Evolutionary conservation across 2,888 invertebrate species (phyloP), one percentile per base, ranked within the genome.

Genomic region (Polyploca ridens): DNA sequence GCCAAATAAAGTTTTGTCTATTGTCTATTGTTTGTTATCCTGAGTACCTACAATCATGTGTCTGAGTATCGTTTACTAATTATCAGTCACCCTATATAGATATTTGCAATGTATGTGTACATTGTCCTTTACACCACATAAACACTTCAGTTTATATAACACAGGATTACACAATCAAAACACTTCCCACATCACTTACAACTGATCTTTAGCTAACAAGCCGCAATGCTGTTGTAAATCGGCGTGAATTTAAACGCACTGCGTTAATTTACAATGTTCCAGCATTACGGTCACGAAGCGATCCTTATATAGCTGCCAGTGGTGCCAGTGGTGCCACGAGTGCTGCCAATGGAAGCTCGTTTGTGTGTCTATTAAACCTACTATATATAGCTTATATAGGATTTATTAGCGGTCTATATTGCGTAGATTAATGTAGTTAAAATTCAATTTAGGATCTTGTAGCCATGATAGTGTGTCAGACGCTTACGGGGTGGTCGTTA

Each of bases 121-220:
- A 27, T 27, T 27, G 27, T 27, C 27, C 27, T 27, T 27, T 27
- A 27, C 27, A 27, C 27, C 27, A 35, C 5, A 35, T 35, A 38
- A 38, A 10, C 38, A 8, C 38, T 11, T 38, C 1, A 6, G 38
- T 8, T 38, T 8, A 38, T 3, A 10, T 10, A 11, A 8, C 8
- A 11, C 10, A 10, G 38, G 16, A 19, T 54, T 54, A 54, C 54
- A 54, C 7, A 54, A 54, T 4, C 8, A 19, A 54, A 54, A 54
- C 54, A 54, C 54, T 54, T 54, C 54, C 54, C 54, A 54, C 54
- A 54, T 54, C 54, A 54, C 54, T 54, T 54, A 19, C 54, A 54
- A 54, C 8, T 54, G 54, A 54, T 54, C 16, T 54, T 54, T 54
- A 54, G 19, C 54, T 54, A 54, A 54, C 54, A 54, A 54, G 54